These are phyloP conservation scores for Paedocypris micromegethes DNA, from an alignment of 2,797 vertebrate genomes.

Conservation along the genomic window DNA sequence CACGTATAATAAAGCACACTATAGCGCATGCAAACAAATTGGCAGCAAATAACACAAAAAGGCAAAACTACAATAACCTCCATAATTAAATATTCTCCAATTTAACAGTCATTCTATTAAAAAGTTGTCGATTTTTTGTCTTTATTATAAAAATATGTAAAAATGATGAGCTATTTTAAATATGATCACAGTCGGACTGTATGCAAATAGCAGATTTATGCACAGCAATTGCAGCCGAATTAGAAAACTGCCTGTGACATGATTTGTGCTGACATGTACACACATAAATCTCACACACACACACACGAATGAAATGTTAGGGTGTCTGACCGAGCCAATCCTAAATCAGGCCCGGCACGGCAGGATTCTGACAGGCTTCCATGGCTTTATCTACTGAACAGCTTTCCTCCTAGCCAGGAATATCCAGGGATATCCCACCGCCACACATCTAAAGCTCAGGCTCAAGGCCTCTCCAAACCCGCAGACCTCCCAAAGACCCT, in stretches of 20 bases:
- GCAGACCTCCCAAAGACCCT: slow-evolving; percentile 53
- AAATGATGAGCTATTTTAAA: too few relatives aligned
- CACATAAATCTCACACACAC: not conserved
- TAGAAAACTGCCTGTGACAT: not conserved
- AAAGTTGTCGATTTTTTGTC: too few relatives aligned
- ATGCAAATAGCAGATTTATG: not conserved
- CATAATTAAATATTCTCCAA: too few relatives aligned
- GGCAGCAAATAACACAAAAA: too few relatives aligned
- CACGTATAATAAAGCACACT: too few relatives aligned
- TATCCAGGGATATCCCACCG: slow-evolving; percentile 51
- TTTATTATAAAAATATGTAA: too few relatives aligned
- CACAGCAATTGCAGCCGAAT: not conserved
- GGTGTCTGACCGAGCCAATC: slow-evolving; percentile 63
- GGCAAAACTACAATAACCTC: too few relatives aligned
- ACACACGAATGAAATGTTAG: slow-evolving; percentile 49
- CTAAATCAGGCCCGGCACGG: slow-evolving; percentile 66
- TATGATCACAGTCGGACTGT: not conserved
- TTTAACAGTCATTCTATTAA: too few relatives aligned
- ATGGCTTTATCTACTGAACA: slow-evolving; percentile 48
- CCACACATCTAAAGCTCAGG: slow-evolving; percentile 41
- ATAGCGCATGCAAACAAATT: too few relatives aligned
- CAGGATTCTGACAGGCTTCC: slow-evolving; percentile 66
- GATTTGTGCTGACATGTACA: not conserved
- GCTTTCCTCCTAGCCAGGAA: slow-evolving; percentile 46
- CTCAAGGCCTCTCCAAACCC: slow-evolving; percentile 60